These are phyloP conservation scores for Equus quagga DNA, from an alignment of 2,113 vertebrate genomes.

Conservation along the genomic window DNA sequence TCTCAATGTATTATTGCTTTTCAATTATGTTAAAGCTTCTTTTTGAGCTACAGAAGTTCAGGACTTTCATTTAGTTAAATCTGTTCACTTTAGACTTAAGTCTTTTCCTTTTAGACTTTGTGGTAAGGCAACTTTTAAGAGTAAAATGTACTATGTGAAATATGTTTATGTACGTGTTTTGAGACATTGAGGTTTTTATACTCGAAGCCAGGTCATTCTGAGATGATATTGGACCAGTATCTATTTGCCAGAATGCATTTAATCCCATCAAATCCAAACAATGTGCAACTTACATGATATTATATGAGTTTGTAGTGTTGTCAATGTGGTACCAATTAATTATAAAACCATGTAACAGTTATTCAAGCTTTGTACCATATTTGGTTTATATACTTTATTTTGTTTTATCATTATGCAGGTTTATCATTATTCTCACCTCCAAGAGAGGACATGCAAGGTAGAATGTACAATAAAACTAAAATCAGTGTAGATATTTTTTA, in stretches of 20 bases:
- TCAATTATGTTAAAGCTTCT: neutral
- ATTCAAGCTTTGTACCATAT: neutral
- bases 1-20: neutral
- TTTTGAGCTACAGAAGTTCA: neutral
- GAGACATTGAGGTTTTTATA: neutral
- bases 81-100: neutral
- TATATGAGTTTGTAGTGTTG: neutral
- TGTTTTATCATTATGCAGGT: neutral
- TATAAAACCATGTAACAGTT: neutral
- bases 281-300: neutral
- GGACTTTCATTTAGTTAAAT: constrained; percentile 17
- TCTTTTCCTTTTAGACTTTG: neutral
- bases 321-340: neutral
- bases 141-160: neutral
- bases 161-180: neutral
- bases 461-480: neutral
- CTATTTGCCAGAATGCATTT: neutral
- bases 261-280: neutral
- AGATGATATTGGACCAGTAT: neutral
- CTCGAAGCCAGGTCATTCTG: neutral
- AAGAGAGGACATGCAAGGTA: neutral
- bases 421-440: neutral
- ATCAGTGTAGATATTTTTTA: neutral
- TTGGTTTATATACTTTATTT: neutral
- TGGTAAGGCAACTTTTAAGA: constrained; percentile 82